Percentiles rank a stretch among this genome's conserved stretches.
phyloP scores from a whole-genome alignment of 2,888 invertebrate species.

The Metallyticus violacea region DNA sequence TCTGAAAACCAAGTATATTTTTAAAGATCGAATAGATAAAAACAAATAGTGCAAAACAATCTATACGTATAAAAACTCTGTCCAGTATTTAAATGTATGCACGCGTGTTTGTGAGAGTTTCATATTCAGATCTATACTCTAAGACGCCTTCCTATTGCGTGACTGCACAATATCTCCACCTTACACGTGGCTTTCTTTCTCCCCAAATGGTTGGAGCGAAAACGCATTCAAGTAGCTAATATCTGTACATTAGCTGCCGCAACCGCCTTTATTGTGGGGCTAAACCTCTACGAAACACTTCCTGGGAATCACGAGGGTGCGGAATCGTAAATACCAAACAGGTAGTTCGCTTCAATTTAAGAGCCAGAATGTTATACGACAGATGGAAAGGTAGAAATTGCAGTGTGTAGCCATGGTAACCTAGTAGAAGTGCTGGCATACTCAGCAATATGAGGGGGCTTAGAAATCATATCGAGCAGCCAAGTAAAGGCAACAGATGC shows the following conservation, averaged over 20 bases:
- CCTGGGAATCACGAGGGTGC: background rate
- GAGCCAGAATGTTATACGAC: background rate
- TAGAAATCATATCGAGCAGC: too few relatives aligned
- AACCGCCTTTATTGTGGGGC: background rate
- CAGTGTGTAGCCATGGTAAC: too few relatives aligned
- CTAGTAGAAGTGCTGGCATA: too few relatives aligned
- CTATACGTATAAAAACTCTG: too few relatives aligned
- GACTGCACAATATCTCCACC: background rate
- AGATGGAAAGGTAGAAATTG: background rate
- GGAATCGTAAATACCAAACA: background rate
- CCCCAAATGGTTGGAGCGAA: background rate
- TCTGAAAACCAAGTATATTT: too few relatives aligned
- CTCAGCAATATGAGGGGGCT: too few relatives aligned
- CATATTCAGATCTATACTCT: too few relatives aligned
- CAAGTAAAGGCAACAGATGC: too few relatives aligned
- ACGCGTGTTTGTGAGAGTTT: too few relatives aligned
- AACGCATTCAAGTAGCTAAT: background rate
- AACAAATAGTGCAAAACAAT: too few relatives aligned
- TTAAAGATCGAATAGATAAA: too few relatives aligned
- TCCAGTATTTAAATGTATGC: too few relatives aligned
- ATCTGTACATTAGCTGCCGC: background rate
- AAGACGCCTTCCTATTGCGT: background rate
- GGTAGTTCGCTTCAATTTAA: background rate
- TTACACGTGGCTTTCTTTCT: background rate
- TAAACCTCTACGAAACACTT: background rate